These are phyloP conservation scores for Musca vetustissima DNA, from an alignment of 1,140 invertebrate species.

Conservation along the genomic window DNA sequence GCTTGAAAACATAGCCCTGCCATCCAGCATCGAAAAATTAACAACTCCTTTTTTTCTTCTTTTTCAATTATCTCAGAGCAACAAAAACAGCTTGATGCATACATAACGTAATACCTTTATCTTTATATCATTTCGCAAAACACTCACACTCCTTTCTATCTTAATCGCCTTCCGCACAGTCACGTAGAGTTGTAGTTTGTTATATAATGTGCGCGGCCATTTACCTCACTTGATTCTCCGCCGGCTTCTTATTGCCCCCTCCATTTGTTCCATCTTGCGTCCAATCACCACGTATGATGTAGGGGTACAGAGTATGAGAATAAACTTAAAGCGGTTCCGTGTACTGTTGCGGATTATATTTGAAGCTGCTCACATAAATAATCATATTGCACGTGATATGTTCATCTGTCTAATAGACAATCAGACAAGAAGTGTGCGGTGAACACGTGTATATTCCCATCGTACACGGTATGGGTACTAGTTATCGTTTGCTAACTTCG, in stretches of 20 bases:
- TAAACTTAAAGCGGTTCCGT: neutral
- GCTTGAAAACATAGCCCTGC: too few species aligned
- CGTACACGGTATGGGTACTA: too few species aligned
- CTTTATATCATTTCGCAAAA: neutral
- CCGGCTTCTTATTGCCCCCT: neutral
- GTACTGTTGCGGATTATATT: conserved; percentile 7
- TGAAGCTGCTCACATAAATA: conserved; percentile 17
- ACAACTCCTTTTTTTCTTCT: too few species aligned
- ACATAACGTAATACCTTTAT: neutral
- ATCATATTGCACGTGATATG: conserved; percentile 19
- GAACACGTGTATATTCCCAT: too few species aligned
- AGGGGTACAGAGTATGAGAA: neutral
- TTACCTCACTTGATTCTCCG: conserved; percentile 1
- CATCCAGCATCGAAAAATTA: too few species aligned
- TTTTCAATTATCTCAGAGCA: too few species aligned
- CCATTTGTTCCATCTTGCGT: too few species aligned
- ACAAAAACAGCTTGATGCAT: too few species aligned
- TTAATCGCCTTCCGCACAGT: conserved; percentile 8
- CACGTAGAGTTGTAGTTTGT: conserved; percentile 9
- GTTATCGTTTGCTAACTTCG: too few species aligned
- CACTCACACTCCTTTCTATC: neutral
- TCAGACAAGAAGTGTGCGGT: too few species aligned
- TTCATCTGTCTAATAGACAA: conserved; percentile 6
- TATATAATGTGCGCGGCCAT: neutral
- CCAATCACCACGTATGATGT: too few species aligned